phyloP scores from a whole-genome alignment of 2,113 vertebrate species.

The Grammomys surdaster region DNA sequence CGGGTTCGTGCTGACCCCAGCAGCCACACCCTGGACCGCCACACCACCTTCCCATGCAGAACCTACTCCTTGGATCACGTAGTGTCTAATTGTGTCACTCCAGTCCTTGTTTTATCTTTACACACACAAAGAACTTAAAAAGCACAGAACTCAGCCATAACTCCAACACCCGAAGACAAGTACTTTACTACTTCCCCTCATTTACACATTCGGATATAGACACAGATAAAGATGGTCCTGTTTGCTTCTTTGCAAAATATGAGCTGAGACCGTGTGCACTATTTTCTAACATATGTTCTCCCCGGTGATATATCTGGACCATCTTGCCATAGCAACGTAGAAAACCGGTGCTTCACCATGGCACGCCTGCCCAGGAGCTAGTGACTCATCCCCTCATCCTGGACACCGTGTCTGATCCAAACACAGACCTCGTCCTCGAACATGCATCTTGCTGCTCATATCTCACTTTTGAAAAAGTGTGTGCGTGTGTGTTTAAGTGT shows the following conservation, averaged over 20 bases:
- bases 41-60: fast-evolving
- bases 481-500: background rate
- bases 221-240: background rate
- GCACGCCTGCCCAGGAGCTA: background rate
- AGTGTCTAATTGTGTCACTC: background rate
- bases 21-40: background rate
- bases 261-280: conserved; percentile 35
- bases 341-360: background rate
- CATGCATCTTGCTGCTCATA: background rate
- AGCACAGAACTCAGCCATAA: background rate
- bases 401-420: conserved; percentile 1
- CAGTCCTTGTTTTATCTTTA: background rate
- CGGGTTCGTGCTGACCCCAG: too few species aligned
- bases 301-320: conserved; percentile 9
- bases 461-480: background rate
- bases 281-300: conserved; percentile 52
- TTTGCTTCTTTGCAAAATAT: conserved; percentile 31
- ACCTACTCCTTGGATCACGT: background rate
- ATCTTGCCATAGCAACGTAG: conserved; percentile 50
- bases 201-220: background rate
- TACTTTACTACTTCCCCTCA: background rate
- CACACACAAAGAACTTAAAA: background rate
- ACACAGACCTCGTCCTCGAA: background rate
- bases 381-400: background rate
- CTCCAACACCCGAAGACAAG: background rate